Percentiles rank a stretch among this genome's conserved stretches.
phyloP scores from a whole-genome alignment of 1,140 invertebrate species.

The Venturia canescens region DNA sequence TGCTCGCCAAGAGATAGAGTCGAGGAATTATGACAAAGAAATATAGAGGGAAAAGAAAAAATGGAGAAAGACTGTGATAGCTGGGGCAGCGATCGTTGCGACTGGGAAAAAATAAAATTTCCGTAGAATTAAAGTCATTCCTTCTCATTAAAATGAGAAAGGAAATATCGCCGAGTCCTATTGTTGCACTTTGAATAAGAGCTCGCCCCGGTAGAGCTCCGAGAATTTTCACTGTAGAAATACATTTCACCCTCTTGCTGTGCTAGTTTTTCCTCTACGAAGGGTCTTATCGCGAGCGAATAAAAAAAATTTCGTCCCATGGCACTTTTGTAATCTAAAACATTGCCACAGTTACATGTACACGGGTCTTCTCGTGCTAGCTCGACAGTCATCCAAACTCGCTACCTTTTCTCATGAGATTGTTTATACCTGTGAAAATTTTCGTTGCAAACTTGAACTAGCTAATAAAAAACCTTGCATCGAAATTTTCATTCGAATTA shows the following conservation, averaged over 20 bases:
- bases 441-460: too few relatives aligned
- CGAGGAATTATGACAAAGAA: background rate
- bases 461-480: too few relatives aligned
- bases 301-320: constrained; percentile 14
- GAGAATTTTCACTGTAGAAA: background rate
- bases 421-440: background rate
- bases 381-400: background rate
- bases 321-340: constrained; percentile 25
- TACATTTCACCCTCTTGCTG: background rate
- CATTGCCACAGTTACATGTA: constrained; percentile 13
- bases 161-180: constrained; percentile 13
- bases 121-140: constrained; percentile 13
- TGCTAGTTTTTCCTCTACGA: constrained; percentile 12
- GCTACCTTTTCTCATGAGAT: background rate
- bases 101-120: background rate
- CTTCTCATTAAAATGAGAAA: constrained; percentile 12
- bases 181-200: constrained; percentile 21
- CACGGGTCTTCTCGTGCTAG: background rate
- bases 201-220: background rate
- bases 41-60: background rate
- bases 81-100: background rate
- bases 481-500: too few relatives aligned
- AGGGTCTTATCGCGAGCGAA: constrained; percentile 7
- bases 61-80: background rate
- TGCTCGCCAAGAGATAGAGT: background rate